phyloP scores from a whole-genome alignment of 2,888 invertebrate species.

The Anagyrus pseudococci region DNA sequence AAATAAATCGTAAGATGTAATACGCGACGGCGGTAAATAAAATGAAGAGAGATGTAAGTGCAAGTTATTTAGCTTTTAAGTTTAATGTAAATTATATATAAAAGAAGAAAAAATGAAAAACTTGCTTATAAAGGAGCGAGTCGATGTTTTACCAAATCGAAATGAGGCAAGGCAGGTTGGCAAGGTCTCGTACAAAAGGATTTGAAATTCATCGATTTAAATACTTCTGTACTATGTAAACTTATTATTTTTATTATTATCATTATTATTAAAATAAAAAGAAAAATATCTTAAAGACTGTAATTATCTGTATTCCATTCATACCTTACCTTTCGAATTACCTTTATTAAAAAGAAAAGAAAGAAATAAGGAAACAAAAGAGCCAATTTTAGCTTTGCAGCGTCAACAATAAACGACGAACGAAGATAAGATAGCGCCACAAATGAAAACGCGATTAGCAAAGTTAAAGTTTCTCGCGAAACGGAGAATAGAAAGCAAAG shows the following conservation, averaged over 20 bases:
- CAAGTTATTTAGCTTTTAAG: slow-evolving; percentile 30
- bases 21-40: slow-evolving; percentile 19
- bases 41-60: slow-evolving; percentile 9
- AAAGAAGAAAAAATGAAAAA: slow-evolving; percentile 1
- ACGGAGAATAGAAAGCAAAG: no score
- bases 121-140: slow-evolving; percentile 17
- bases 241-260: slow-evolving; percentile 41
- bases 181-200: slow-evolving; percentile 31
- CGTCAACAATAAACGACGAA: no score
- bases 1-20: slow-evolving; percentile 26
- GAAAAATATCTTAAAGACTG: slow-evolving; percentile 59
- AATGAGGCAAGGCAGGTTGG: background rate
- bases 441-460: no score
- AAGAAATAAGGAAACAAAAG: no score
- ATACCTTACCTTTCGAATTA: no score
- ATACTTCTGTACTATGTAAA: slow-evolving; percentile 60
- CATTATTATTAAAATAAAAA: slow-evolving; percentile 58
- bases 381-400: no score
- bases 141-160: slow-evolving; percentile 11
- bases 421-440: no score
- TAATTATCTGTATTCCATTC: no score
- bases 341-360: no score
- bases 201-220: slow-evolving; percentile 54
- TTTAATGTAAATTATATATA: slow-evolving; percentile 35
- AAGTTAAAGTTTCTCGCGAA: no score